A percentile compares a stretch with the other conserved stretches of the same genome.
Evolutionary conservation across 1,140 invertebrate species (phyloP).

Genomic region (Pomacea maculata): DNA sequence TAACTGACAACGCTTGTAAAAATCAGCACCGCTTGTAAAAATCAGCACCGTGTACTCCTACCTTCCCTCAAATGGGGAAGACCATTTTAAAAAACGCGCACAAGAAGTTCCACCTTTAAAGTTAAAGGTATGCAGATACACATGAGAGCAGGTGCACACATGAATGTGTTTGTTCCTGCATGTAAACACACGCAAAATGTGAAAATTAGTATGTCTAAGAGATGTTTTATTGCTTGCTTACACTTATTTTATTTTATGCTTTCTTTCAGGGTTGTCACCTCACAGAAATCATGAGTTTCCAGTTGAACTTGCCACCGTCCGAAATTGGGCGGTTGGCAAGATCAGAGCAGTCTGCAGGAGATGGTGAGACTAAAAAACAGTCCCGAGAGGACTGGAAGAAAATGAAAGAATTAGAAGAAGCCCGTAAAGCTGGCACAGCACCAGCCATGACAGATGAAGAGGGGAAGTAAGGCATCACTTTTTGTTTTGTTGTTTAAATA

Average conservation of each 20-base stretch:
- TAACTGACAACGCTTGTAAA: too few relatives aligned
- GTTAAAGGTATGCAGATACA: too few relatives aligned
- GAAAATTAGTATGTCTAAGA: too few relatives aligned
- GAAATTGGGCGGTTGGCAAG: constrained; percentile 60
- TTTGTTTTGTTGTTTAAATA: background rate
- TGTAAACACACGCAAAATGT: background rate
- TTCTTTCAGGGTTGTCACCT: background rate
- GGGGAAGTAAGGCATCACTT: constrained; percentile 71
- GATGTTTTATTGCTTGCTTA: background rate
- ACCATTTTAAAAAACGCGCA: too few relatives aligned
- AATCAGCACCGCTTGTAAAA: too few relatives aligned
- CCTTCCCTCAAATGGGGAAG: too few relatives aligned
- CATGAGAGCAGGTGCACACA: background rate
- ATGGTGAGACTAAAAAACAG: constrained; percentile 59
- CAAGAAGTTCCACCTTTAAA: too few relatives aligned
- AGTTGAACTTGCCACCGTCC: constrained; percentile 63
- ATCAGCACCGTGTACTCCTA: too few relatives aligned
- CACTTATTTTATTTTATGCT: background rate
- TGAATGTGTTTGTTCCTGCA: constrained; percentile 5
- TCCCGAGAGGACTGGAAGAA: constrained; percentile 66
- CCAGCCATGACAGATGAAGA: constrained; percentile 99
- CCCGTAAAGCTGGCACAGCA: constrained; percentile 96
- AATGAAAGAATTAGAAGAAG: constrained; percentile 95
- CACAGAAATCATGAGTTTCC: constrained; percentile 54
- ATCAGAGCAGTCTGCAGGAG: constrained; percentile 36